These are phyloP conservation scores for Ctenochaetus hawaiiensis DNA, from an alignment of 2,797 vertebrate genomes.

Conservation along the genomic window DNA sequence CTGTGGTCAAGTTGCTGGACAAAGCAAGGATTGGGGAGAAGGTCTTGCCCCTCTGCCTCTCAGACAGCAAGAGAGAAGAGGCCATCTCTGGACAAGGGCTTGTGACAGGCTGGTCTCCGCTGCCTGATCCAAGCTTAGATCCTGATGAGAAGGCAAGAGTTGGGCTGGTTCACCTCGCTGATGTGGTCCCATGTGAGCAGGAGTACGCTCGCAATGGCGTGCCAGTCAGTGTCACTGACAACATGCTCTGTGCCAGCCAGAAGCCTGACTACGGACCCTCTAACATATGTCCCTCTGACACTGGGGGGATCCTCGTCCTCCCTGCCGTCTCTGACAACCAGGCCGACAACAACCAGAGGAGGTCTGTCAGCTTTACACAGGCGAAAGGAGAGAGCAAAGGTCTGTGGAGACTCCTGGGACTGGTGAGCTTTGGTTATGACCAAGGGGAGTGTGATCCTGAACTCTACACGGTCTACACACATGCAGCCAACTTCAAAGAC, in stretches of 20 bases:
- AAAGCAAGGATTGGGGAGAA: conserved; percentile 93
- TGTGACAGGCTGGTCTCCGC: conserved; percentile 93
- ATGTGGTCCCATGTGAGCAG: conserved; percentile 93
- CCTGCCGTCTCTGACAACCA: conserved; percentile 77
- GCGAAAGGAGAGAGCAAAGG: conserved; percentile 49
- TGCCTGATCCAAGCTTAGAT: conserved; percentile 81
- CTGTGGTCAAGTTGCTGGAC: conserved; percentile 93
- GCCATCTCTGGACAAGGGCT: conserved; percentile 73
- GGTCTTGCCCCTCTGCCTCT: conserved; percentile 93
- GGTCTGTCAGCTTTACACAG: conserved; percentile 64
- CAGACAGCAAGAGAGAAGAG: conserved; percentile 80
- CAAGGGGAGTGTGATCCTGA: conserved; percentile 91
- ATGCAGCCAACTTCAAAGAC: conserved; percentile 92
- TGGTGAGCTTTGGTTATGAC: conserved; percentile 97
- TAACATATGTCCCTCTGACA: conserved; percentile 95
- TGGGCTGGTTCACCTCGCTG: conserved; percentile 89
- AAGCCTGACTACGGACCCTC: conserved; percentile 85
- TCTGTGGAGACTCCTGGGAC: conserved; percentile 92
- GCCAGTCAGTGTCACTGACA: conserved; percentile 94
- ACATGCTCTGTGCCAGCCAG: conserved; percentile 94
- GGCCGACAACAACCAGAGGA: conserved; percentile 16
- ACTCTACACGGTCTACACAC: conserved; percentile 94
- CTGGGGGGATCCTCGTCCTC: conserved; percentile 92
- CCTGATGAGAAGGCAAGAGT: conserved; percentile 89
- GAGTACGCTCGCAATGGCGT: conserved; percentile 92